Base-by-base conservation (phyloP, 2,797 vertebrate genomes). In the Argentina silus region DNA sequence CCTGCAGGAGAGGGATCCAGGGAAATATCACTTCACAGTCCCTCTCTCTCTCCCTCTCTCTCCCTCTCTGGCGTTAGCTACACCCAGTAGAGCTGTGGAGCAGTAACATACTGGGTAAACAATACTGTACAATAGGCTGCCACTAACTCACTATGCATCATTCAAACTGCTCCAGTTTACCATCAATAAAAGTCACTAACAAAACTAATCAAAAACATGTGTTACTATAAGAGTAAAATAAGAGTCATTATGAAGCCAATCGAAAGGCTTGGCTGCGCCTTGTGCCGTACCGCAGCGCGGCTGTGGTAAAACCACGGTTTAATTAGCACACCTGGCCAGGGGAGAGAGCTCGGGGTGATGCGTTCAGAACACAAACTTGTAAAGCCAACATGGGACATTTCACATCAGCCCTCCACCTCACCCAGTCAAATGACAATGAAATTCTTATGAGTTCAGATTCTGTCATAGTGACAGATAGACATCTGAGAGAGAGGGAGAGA, bases 321-420 rank as follows among this genome's bases (percentile, higher is more conserved):
- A 1, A 36, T 36, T 36, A 36, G 27, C 27, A 36, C 27, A 55
- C 23, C 15, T 14, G 45, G 12, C 7, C 50, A 36, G 27, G 27
- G 27, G 27, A 36, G 27, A 36, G 27, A 36, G 27, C 27, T 36
- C 4, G 19, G 53, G 19, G 6, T 7, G 66, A 21, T 77, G 81
- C 12, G 50, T 77, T 83, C 67, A 75, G 21, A 67, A 60, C 57
- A 45, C 82, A 82, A 78, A 76, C 79, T 77, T 79, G 73, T 81
- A 70, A 27, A 70, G 51, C 74, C n/a, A 45, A 21, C 0, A 36
- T 78, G 87, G 61, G 67, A 81, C 90, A 92, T 91, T 83, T 91
- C 87, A 86, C 91, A 81, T 75, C 0, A 23, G 69, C 47, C 6
- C 48, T 66, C 67, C 47, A 57, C 73, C 77, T 81, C 71, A 15